Evolutionary conservation across 2,113 vertebrate genomes (phyloP), one percentile per base, ranked within the genome.

Genomic region (Taxidea taxus): DNA sequence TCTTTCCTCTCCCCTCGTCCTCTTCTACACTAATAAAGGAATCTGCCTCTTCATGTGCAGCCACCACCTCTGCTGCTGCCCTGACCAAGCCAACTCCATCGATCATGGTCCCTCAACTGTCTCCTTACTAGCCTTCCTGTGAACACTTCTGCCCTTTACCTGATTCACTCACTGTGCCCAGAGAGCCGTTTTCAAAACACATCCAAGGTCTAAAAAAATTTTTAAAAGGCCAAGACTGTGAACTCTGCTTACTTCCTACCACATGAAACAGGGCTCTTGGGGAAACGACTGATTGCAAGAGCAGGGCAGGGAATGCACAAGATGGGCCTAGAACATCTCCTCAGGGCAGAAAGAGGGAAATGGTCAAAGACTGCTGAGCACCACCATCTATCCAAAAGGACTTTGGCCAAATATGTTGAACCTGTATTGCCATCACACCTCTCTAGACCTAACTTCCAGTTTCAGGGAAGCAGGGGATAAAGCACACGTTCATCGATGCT

Each of bases 391-490:
- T 8, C 51, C 15, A 20, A 91, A 88, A 95, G 42, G 23, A 42
- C 25, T 62, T n/a, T 39, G 51, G 58, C 31, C 23, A 47, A 66
- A 72, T 89, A 64, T n/a, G 56, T 60, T 70, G 39, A 87, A 72
- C 37, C 7, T 86, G 13, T 29, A 60, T 42, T 58, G 74, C 7
- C 47, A 11, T 51, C 34, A 64, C 4, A 81, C 11, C 6, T 91
- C 49, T 95, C 54, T 27, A 87, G 39, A 93, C 34, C 15, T 60
- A 75, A 80, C 27, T 87, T 92, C 47, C 37, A 88, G 25, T 80
- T 90, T 82, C 0, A 64, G 56, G 14, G 23, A 68, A 60, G n/a
- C 64, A 70, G 51, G 16, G 60, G 31, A 89, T 66, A 90, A 75
- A 47, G 15, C 60, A 25, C 37, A 51, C 54, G 29, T 87, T 77